Conservation (phyloP, 2,888 invertebrate species). For the Dicyrtoma fusca region DNA sequence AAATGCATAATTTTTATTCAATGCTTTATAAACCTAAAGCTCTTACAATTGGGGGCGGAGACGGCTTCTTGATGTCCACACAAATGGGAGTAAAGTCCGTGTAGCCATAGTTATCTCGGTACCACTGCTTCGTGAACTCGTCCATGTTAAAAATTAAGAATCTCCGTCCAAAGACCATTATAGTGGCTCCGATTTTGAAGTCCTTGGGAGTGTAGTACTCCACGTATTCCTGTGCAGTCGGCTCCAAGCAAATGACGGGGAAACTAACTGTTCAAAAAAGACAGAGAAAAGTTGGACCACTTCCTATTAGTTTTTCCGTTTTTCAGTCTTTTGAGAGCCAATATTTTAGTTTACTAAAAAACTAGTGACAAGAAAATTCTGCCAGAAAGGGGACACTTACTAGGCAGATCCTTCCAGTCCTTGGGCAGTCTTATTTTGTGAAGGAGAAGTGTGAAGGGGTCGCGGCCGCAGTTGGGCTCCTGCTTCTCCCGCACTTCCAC, state of each 20-base stretch:
- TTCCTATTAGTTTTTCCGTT: background rate
- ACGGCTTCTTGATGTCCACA: slow-evolving; percentile 55
- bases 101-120: slow-evolving; percentile 63
- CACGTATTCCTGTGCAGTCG: slow-evolving; percentile 71
- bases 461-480: slow-evolving; percentile 72
- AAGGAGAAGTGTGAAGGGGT: slow-evolving; percentile 74
- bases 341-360: too few species aligned
- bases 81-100: slow-evolving; percentile 60
- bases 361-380: too few species aligned
- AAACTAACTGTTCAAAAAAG: slow-evolving; percentile 63
- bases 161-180: slow-evolving; percentile 60
- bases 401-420: slow-evolving; percentile 69
- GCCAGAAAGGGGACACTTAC: slow-evolving; percentile 56
- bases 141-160: slow-evolving; percentile 81
- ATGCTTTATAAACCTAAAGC: background rate
- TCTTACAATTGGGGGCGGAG: slow-evolving; percentile 38
- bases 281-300: background rate
- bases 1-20: background rate
- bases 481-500: slow-evolving; percentile 76
- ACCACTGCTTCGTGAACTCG: slow-evolving; percentile 77
- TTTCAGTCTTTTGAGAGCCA: too few species aligned
- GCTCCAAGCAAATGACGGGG: slow-evolving; percentile 71
- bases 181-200: slow-evolving; percentile 61
- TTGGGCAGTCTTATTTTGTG: slow-evolving; percentile 77
- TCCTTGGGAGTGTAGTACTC: slow-evolving; percentile 80